Conservation (phyloP, 2,888 invertebrate species). For the Tipula unca region DNA sequence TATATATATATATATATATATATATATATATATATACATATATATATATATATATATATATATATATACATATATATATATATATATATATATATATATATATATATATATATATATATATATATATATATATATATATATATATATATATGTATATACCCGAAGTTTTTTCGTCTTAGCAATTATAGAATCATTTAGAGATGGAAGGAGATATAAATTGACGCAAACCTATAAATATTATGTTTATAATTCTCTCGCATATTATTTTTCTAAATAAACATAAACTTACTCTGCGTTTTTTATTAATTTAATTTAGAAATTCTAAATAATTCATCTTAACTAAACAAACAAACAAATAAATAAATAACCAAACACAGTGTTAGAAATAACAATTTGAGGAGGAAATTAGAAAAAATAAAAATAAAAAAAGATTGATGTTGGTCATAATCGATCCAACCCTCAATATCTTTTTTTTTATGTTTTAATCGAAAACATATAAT, state of each 20-base stretch:
- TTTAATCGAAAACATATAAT: neutral
- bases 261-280: constrained; percentile 8
- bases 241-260: neutral
- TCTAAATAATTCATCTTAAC: neutral
- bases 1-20: too few species aligned
- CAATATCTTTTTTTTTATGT: neutral
- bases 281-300: neutral
- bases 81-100: too few species aligned
- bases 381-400: neutral
- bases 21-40: too few species aligned
- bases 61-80: too few species aligned
- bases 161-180: too few species aligned
- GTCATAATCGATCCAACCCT: constrained; percentile 14
- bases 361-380: neutral
- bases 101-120: too few species aligned
- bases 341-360: neutral
- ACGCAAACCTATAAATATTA: neutral
- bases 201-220: too few species aligned
- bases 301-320: constrained; percentile 14
- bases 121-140: too few species aligned
- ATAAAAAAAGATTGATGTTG: neutral
- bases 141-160: too few species aligned
- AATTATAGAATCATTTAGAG: too few species aligned
- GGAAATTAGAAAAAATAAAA: neutral
- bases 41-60: too few species aligned